phyloP scores from a whole-genome alignment of 1,140 invertebrate species.

The Eumaeus atala region DNA sequence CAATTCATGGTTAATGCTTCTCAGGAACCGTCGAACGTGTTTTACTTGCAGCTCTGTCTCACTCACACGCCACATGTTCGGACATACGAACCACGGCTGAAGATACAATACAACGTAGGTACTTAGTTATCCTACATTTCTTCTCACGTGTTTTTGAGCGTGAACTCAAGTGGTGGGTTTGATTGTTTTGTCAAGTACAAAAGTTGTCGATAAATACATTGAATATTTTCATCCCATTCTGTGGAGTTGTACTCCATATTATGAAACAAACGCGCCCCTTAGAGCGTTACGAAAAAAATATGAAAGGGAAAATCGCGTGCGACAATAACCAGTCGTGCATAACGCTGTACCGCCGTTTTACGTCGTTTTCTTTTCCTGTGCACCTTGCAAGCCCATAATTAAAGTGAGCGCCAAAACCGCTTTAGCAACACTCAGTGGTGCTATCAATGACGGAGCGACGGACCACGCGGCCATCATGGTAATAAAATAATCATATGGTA shows the following conservation, averaged over 20 bases:
- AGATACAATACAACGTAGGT: conserved; percentile 14
- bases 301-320: no score
- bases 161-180: conserved; percentile 32
- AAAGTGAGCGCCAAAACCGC: no score
- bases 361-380: neutral
- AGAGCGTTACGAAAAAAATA: no score
- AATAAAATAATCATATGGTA: no score
- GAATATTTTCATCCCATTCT: neutral
- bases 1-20: neutral
- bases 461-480: no score
- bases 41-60: neutral
- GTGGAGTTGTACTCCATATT: neutral
- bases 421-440: no score
- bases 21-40: neutral
- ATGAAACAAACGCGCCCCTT: neutral
- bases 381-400: no score
- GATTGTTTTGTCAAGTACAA: neutral
- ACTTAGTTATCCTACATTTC: conserved; percentile 22
- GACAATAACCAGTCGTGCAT: no score
- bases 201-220: conserved; percentile 1
- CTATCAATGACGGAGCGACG: no score
- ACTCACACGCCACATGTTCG: conserved; percentile 27
- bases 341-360: no score
- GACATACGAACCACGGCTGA: conserved; percentile 1
- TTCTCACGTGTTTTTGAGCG: conserved; percentile 49